Base-by-base conservation (phyloP, 2,888 invertebrate species). In the Syritta pipiens region DNA sequence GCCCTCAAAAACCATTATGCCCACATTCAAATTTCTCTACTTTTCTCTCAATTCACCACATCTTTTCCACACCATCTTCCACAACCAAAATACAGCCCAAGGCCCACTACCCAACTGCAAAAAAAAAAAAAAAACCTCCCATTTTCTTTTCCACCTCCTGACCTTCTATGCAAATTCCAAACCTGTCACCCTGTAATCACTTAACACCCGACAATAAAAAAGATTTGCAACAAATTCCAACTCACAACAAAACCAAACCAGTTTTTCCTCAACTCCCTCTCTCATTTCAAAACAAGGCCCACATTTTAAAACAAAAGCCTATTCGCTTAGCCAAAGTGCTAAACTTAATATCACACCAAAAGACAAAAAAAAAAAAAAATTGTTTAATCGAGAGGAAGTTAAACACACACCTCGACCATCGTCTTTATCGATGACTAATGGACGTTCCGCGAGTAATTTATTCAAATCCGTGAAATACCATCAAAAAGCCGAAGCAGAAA, bases 381-480 rank as follows among this genome's bases (percentile, higher is more conserved):
- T 19, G 12, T 4, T 14, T 46, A 30, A 30, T 44, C 28, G 32
- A 59, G 59, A 46, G 44, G 59, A 46, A 46, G 32, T 17, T 3
- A 30, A 32, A 20, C 14, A 22, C 9, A 59, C 24, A 40, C 40
- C 32, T 22, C 59, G 20, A 30, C 44, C 44, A 32, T 24, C 30
- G n/a, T 12, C 28, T 35, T 9, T 19, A 24, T 20, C 20, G 59
- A 46, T 46, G 46, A 59, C 59, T 59, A 59, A 59, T 59, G 20
- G 32, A 44, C 22, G 17, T 22, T 24, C 32, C 30, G n/a, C 55
- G 2, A 26, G 14, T 59, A 59, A 59, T 59, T 59, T 59, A 59
- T 59, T 59, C 22, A 46, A 59, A 59, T 44, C 59, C 44, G 10
- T 22, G 14, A 40, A 26, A 55, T 26, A 40, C 42, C 57, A 30